These are phyloP conservation scores for Venturia canescens DNA, from an alignment of 1,140 invertebrate species.

Conservation along the genomic window DNA sequence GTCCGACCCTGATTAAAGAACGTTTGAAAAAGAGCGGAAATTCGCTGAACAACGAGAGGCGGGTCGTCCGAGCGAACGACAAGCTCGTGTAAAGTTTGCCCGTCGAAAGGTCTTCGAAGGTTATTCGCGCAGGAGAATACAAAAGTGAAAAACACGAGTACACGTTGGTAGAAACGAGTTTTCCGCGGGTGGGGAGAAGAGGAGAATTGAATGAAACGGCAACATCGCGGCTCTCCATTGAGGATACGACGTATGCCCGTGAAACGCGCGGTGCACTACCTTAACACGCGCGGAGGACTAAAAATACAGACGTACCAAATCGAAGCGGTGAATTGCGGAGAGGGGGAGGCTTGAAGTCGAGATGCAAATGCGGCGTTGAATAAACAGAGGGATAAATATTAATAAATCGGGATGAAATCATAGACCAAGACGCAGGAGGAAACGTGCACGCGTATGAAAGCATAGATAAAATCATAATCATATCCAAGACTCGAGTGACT, in stretches of 20 bases:
- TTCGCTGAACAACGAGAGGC: too few relatives aligned
- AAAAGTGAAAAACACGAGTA: background rate
- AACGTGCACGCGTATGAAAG: background rate
- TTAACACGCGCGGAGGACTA: slow-evolving; percentile 3
- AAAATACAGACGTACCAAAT: background rate
- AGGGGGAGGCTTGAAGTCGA: background rate
- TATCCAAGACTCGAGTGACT: slow-evolving; percentile 33
- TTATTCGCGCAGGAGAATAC: background rate
- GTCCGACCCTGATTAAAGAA: too few relatives aligned
- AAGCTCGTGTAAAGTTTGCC: too few relatives aligned
- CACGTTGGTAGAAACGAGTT: slow-evolving; percentile 18
- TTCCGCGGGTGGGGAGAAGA: background rate
- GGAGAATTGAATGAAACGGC: slow-evolving; percentile 48
- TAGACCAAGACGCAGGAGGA: too few relatives aligned
- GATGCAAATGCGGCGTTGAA: background rate
- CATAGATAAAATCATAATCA: background rate
- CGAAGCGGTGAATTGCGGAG: background rate
- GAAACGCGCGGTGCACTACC: background rate
- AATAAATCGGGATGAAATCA: too few relatives aligned
- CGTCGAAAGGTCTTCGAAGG: background rate
- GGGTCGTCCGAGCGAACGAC: too few relatives aligned
- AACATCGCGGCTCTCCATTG: slow-evolving; percentile 45
- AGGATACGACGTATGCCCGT: slow-evolving; percentile 32
- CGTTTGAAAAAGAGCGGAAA: too few relatives aligned
- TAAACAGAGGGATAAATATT: too few relatives aligned